These are phyloP conservation scores for Bombylius discolor DNA, from an alignment of 2,888 invertebrate genomes.

Conservation along the genomic window DNA sequence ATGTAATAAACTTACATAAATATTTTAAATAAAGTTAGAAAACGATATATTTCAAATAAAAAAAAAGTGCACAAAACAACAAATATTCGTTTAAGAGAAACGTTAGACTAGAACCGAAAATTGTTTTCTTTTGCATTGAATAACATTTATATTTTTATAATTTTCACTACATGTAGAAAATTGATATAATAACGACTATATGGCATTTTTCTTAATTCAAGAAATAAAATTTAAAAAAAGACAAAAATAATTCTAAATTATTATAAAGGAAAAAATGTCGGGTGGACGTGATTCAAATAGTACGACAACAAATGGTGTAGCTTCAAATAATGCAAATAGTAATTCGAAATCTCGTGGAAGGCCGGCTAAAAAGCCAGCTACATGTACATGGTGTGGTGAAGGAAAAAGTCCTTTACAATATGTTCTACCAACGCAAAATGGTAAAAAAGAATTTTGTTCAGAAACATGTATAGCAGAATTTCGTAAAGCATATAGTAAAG, in stretches of 20 bases:
- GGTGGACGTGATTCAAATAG: constrained; percentile 12
- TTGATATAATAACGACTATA: neutral
- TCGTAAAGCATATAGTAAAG: constrained; percentile 76
- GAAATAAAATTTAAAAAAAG: neutral
- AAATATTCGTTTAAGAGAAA: too few species aligned
- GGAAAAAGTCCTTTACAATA: constrained; percentile 71
- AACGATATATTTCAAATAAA: too few species aligned
- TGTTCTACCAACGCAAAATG: constrained; percentile 73
- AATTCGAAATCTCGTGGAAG: constrained; percentile 43
- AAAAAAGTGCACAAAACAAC: too few species aligned
- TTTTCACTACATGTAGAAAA: too few species aligned
- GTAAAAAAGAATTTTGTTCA: constrained; percentile 86
- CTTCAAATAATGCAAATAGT: neutral
- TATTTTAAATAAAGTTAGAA: neutral
- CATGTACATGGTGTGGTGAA: constrained; percentile 78
- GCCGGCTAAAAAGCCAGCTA: constrained; percentile 56
- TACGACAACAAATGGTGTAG: constrained; percentile 13
- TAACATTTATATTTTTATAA: too few species aligned
- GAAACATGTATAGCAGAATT: constrained; percentile 81
- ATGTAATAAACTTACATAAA: too few species aligned
- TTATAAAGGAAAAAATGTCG: constrained; percentile 2
- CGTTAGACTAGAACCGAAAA: too few species aligned
- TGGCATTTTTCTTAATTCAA: neutral
- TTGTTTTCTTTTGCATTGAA: too few species aligned
- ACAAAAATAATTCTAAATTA: neutral